A percentile compares a stretch with the other conserved stretches of the same genome.
phyloP scores from a whole-genome alignment of 2,113 vertebrate species.

The Pangasianodon hypophthalmus region DNA sequence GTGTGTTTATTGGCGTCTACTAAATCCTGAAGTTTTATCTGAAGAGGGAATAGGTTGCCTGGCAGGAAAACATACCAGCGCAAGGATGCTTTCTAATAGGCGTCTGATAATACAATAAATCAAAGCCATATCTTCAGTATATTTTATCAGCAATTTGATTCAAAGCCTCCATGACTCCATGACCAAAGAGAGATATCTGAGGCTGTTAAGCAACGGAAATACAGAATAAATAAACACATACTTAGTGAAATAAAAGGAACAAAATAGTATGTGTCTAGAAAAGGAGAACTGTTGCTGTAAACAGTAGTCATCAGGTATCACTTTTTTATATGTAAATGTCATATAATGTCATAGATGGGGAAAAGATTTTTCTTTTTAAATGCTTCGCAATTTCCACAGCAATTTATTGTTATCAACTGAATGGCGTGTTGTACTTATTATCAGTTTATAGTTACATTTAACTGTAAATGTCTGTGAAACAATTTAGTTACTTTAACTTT shows the following conservation, averaged over 20 bases:
- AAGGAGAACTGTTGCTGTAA: background rate
- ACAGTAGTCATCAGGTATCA: background rate
- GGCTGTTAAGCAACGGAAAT: background rate
- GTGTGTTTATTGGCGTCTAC: background rate
- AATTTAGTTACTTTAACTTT: too few relatives aligned
- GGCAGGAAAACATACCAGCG: background rate
- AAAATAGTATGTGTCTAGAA: background rate
- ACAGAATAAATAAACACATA: background rate
- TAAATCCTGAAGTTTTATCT: slow-evolving; percentile 3
- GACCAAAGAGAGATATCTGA: background rate
- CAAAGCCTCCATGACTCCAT: slow-evolving; percentile 11
- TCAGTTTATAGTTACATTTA: too few relatives aligned
- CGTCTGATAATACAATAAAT: slow-evolving; percentile 3
- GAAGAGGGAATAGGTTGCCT: background rate
- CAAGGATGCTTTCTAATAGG: background rate
- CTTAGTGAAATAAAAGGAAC: background rate
- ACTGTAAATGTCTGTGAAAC: too few relatives aligned
- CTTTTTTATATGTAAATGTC: background rate
- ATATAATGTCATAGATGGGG: background rate
- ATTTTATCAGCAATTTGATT: background rate
- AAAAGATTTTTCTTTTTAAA: background rate
- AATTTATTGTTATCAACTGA: background rate
- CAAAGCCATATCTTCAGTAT: background rate
- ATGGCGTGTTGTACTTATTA: background rate
- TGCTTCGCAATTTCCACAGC: background rate